Evolutionary conservation across 2,888 invertebrate genomes (phyloP), one percentile per base, ranked within the genome.

Genomic region (Pollenia amentaria): DNA sequence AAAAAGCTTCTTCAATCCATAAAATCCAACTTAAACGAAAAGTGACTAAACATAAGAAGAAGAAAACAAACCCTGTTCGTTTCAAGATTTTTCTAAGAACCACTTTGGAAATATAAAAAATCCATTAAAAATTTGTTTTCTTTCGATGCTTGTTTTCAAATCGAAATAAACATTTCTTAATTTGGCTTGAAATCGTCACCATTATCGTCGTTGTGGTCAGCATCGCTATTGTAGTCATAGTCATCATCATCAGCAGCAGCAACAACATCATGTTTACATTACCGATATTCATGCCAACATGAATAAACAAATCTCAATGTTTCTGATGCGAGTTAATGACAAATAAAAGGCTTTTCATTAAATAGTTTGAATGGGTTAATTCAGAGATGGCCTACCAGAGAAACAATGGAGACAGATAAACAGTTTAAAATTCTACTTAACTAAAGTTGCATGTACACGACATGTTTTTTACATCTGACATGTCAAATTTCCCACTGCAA

Each of bases 91-190:
- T 84, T 87, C 84, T 79, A 73, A 81, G 88, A 82, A 87, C 29
- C 65, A 46, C 77, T 87, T 85, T 81, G 62, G 2, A 62, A 21
- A 29, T 73, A 76, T 62, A 72, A 77, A 84, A 80, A 73, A 81
- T 77, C 70, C 81, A 77, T 84, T 77, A 84, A 75, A 78, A 78
- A 75, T 75, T 75, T 78, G 82, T 65, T 65, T 82, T 67, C 77
- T 69, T 76, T 38, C 38, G 44, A 76, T 64, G 70, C 40, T 65
- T 76, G 38, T 51, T 62, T 69, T 65, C 12, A 62, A 60, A 44
- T 14, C 29, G 83, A 85, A 83, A 87, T 87, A 88, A 88, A 85
- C 85, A 89, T 87, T 88, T 88, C 85, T 88, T 88, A 88, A 89
- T 88, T 89, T 87, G 81, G 84, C 51, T 44, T 57, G 57, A 70